phyloP scores from a whole-genome alignment of 2,797 vertebrate genomes.

The Melanogrammus aeglefinus region DNA sequence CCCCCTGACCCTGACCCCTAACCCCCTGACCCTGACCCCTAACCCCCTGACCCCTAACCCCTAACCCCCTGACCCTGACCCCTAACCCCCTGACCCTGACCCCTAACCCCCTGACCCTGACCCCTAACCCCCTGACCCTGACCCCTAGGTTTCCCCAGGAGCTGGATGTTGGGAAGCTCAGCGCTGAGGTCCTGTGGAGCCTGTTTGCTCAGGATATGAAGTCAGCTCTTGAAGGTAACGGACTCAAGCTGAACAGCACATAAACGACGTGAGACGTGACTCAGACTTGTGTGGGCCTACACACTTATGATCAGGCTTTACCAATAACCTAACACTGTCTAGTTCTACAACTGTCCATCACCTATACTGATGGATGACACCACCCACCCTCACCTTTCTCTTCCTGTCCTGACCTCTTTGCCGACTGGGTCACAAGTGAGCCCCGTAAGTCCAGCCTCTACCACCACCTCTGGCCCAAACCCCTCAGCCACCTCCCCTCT shows the following conservation, averaged over 20 bases:
- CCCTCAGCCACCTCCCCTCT: no score
- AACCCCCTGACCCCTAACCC: background rate
- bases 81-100: background rate
- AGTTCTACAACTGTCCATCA: no score
- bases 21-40: background rate
- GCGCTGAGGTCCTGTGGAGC: conserved; percentile 94
- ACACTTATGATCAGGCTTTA: no score
- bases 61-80: background rate
- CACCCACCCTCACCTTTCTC: no score
- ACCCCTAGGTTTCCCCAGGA: conserved; percentile 79
- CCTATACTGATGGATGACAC: no score
- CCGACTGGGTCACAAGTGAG: no score
- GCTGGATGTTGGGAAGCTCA: conserved; percentile 92
- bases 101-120: background rate
- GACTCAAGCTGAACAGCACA: no score
- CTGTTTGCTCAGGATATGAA: conserved; percentile 98
- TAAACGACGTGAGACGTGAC: background rate
- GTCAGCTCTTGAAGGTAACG: conserved; percentile 90
- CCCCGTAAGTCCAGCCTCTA: no score
- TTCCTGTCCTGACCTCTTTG: no score
- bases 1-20: no score
- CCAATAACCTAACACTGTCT: no score
- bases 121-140: background rate
- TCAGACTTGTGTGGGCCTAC: background rate
- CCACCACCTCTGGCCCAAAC: no score